Evolutionary conservation across 2,113 vertebrate species (phyloP).

Genomic region (Hippocampus barbouri): DNA sequence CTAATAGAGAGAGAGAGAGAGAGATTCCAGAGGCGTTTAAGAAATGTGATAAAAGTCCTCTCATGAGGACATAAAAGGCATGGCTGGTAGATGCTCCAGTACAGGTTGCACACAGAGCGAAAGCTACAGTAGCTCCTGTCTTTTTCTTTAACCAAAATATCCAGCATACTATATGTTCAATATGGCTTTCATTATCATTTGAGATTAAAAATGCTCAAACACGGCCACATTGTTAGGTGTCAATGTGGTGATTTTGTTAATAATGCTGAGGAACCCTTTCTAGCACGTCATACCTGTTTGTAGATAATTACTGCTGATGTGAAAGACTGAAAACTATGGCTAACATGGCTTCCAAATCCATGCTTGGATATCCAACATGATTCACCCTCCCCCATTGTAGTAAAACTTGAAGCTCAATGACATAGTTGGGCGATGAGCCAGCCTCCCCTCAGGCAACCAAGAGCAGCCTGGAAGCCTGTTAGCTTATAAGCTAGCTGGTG

Average conservation of each 20-base stretch:
- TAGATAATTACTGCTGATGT: no score
- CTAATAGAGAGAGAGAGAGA: background rate
- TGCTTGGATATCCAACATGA: no score
- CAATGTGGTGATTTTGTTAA: background rate
- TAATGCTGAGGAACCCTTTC: background rate
- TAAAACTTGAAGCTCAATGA: no score
- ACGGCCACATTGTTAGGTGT: background rate
- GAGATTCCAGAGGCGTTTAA: background rate
- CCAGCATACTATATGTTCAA: background rate
- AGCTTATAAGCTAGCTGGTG: no score
- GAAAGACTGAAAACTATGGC: no score
- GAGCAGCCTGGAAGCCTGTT: no score
- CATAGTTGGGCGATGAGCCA: no score
- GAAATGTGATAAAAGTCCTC: background rate
- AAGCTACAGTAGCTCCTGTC: background rate
- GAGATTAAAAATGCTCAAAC: background rate
- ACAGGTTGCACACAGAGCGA: background rate
- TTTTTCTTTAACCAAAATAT: background rate
- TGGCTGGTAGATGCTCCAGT: background rate
- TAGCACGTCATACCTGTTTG: background rate
- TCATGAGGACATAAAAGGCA: background rate
- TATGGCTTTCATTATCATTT: background rate
- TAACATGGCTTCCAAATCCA: no score
- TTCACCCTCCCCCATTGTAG: no score
- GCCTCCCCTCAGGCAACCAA: no score